Conservation (phyloP, 2,888 invertebrate species). For the Psylliodes chrysocephalus region DNA sequence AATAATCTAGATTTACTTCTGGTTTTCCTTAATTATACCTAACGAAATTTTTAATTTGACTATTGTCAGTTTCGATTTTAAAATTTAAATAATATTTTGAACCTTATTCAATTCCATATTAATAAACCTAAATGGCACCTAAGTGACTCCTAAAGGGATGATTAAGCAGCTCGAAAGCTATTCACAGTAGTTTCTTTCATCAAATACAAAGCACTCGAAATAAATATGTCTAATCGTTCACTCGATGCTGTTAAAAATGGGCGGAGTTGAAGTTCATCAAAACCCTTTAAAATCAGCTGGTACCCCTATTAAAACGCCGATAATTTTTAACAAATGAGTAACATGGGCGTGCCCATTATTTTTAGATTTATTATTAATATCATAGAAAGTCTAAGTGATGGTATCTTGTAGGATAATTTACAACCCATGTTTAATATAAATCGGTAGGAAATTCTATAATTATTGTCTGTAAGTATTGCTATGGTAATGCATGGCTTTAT, state of each 20-base stretch:
- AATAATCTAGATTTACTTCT: too few relatives aligned
- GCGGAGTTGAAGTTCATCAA: constrained; percentile 18
- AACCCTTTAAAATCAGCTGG: constrained; percentile 24
- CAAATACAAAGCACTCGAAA: constrained; percentile 16
- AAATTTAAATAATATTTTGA: too few relatives aligned
- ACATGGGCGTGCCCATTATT: background rate
- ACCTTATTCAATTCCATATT: too few relatives aligned
- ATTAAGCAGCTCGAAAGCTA: background rate
- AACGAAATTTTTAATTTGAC: too few relatives aligned
- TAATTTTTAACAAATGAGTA: background rate
- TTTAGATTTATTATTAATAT: too few relatives aligned
- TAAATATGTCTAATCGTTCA: constrained; percentile 11
- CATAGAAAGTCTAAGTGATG: background rate
- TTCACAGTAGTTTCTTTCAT: background rate
- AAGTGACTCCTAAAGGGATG: background rate
- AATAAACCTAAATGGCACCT: background rate
- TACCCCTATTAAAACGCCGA: constrained; percentile 18
- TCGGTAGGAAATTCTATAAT: too few relatives aligned
- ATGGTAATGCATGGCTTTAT: too few relatives aligned
- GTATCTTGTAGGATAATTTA: too few relatives aligned
- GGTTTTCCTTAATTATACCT: too few relatives aligned
- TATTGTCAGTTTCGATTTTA: too few relatives aligned
- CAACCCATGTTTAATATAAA: too few relatives aligned
- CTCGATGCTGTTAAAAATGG: background rate
- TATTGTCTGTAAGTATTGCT: too few relatives aligned